These are phyloP conservation scores for Himalopsyche anomala DNA, from an alignment of 2,888 invertebrate species.

Conservation along the genomic window DNA sequence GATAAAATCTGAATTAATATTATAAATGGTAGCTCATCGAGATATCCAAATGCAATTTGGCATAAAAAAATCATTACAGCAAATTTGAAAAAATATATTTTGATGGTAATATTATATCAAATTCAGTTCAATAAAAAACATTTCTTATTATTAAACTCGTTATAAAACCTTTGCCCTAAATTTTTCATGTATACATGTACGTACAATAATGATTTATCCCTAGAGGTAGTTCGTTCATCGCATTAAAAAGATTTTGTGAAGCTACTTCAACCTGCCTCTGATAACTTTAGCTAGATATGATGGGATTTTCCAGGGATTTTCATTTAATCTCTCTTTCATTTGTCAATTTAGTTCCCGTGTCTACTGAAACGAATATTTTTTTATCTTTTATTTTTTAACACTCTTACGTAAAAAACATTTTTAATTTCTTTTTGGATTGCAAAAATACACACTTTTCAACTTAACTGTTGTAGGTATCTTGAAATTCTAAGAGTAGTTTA, in stretches of 20 bases:
- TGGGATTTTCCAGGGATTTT: constrained; percentile 63
- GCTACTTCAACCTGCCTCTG: constrained; percentile 46
- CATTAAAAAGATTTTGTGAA: constrained; percentile 43
- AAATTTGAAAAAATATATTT: too few relatives aligned
- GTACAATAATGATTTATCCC: constrained; percentile 44
- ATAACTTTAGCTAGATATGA: constrained; percentile 55
- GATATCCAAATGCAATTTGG: too few relatives aligned
- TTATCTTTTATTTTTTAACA: constrained; percentile 8
- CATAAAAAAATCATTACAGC: too few relatives aligned
- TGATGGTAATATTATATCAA: too few relatives aligned
- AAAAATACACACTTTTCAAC: neutral
- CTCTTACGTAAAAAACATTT: constrained; percentile 21
- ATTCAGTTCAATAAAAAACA: too few relatives aligned
- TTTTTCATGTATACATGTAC: constrained; percentile 3
- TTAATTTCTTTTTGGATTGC: neutral
- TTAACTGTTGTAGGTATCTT: neutral
- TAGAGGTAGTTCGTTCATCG: constrained; percentile 53
- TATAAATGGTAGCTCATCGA: too few relatives aligned
- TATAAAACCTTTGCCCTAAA: neutral
- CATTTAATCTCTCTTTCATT: constrained; percentile 59
- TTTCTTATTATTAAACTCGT: neutral
- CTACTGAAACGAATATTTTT: constrained; percentile 50
- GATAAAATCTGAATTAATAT: too few relatives aligned
- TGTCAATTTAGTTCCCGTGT: constrained; percentile 51
- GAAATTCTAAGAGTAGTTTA: neutral